A percentile compares a stretch with the other conserved stretches of the same genome.
phyloP scores from a whole-genome alignment of 2,888 invertebrate species.

The Mesochorus sp. region DNA sequence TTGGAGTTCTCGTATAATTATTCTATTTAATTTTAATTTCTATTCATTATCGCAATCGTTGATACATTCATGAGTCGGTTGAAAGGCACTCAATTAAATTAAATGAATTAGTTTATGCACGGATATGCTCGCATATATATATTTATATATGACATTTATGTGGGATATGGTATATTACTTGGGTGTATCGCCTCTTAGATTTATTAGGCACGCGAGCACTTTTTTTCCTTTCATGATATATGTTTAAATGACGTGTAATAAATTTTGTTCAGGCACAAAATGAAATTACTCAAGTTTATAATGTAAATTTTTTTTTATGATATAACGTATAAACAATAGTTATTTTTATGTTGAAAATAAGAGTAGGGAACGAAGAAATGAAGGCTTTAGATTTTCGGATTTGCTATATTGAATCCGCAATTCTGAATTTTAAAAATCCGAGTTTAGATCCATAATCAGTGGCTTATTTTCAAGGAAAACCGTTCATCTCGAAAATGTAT shows the following conservation, averaged over 20 bases:
- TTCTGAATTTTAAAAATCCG: no score
- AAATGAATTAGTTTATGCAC: conserved; percentile 47
- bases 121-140: conserved; percentile 14
- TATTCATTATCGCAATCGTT: background rate
- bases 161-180: conserved; percentile 38
- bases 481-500: no score
- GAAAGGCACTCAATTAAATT: conserved; percentile 60
- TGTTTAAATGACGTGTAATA: conserved; percentile 39
- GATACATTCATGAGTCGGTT: conserved; percentile 5
- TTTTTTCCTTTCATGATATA: conserved; percentile 36
- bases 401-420: no score
- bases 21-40: background rate
- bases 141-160: background rate
- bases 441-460: no score
- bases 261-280: conserved; percentile 5
- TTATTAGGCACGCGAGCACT: conserved; percentile 50
- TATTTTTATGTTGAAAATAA: background rate
- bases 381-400: no score
- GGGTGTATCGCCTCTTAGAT: conserved; percentile 46
- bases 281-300: no score
- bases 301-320: no score
- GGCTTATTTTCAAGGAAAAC: no score
- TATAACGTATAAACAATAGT: background rate
- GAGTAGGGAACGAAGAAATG: background rate
- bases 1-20: background rate